Conservation (phyloP, 2,113 vertebrate genomes). For the Tragulus kanchil region DNA sequence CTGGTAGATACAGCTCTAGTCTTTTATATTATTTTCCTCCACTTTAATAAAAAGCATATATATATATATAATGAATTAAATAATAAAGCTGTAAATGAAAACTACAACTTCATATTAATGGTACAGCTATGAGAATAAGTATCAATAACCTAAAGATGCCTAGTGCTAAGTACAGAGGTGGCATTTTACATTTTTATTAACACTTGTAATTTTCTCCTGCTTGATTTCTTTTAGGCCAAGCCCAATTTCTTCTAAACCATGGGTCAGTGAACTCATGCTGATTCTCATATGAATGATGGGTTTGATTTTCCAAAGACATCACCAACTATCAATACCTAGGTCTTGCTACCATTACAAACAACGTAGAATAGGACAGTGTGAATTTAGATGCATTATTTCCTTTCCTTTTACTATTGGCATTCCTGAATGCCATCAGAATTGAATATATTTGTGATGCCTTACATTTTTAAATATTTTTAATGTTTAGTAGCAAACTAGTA, state of each 20-base stretch:
- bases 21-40: constrained; percentile 44
- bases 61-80: constrained; percentile 59
- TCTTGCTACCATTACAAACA: constrained; percentile 57
- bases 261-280: constrained; percentile 80
- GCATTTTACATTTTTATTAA: constrained; percentile 84
- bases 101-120: constrained; percentile 70
- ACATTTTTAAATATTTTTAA: constrained; percentile 51
- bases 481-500: constrained; percentile 28
- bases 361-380: background rate
- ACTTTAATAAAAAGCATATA: constrained; percentile 30
- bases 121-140: constrained; percentile 78
- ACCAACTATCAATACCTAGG: constrained; percentile 52
- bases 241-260: constrained; percentile 83
- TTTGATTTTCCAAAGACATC: constrained; percentile 58
- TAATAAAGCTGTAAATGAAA: constrained; percentile 60
- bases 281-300: constrained; percentile 75
- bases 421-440: background rate
- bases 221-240: constrained; percentile 82
- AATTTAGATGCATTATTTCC: constrained; percentile 29
- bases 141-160: constrained; percentile 73
- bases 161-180: constrained; percentile 78
- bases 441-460: constrained; percentile 20
- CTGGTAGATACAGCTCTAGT: background rate
- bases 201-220: constrained; percentile 81
- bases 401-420: constrained; percentile 42